Evolutionary conservation across 1,140 invertebrate genomes (phyloP), one percentile per base, ranked within the genome.

Genomic region (Nylanderia fulva): DNA sequence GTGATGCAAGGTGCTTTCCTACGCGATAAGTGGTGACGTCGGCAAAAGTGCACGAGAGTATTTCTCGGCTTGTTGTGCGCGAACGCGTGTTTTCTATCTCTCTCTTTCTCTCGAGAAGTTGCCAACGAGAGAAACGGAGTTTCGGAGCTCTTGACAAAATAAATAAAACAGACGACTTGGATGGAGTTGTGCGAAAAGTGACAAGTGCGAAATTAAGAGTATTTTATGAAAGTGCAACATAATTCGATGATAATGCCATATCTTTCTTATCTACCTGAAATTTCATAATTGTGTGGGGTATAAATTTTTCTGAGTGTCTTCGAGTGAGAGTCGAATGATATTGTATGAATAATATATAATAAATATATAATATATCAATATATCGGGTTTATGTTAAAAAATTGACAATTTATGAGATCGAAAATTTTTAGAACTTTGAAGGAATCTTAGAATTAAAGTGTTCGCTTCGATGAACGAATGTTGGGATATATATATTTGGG

Each of bases 1-100:
- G 86, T 87, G 88, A 90, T 90, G 89, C 86, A 90, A 90, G 89
- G 86, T 90, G 89, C 63, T 90, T 85, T 77, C 63, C 88, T 87
- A 83, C 76, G 82, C 85, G 87, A 85, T 89, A 89, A 90, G 85
- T 86, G 87, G 88, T 90, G 87, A 90, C 88, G 87, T 90, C 85
- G 88, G 36, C 84, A 88, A 33, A 88, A 86, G 83, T 54, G 84
- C 79, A 13, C 45, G 45, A 48, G n/a, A 84, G 66, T 42, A 39
- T 42, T 69, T 56, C 60, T 75, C 39, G 84, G 33, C 66, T 82
- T 27, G 15, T 33, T 33, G 29, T 33, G 29, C 29, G 18, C 21
- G 54, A 29, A 52, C 69, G 54, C 33, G 24, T 11, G 61, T 68
- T 52, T 79, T 45, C 42, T 45, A 11, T 45, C 42, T 45, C 11